Evolutionary conservation across 2,797 vertebrate genomes (phyloP).

Genomic region (Takifugu ocellatus): DNA sequence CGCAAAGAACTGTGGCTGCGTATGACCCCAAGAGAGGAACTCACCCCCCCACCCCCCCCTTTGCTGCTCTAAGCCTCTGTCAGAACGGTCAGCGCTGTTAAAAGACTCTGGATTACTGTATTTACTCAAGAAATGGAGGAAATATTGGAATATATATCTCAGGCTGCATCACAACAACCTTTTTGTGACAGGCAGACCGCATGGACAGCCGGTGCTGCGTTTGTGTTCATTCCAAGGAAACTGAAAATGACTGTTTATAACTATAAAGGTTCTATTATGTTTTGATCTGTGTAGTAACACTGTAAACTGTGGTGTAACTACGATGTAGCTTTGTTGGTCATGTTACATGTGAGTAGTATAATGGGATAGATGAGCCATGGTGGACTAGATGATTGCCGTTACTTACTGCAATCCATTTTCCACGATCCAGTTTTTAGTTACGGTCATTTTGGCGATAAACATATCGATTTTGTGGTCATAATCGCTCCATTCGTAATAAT

Average conservation of each 20-base stretch:
- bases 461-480: conserved; percentile 5
- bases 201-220: conserved; percentile 18
- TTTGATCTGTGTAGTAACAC: conserved; percentile 72
- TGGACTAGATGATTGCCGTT: conserved; percentile 41
- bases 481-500: background rate
- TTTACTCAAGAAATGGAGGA: conserved; percentile 27
- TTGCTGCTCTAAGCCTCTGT: conserved; percentile 53
- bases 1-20: conserved; percentile 89
- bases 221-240: conserved; percentile 22
- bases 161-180: conserved; percentile 26
- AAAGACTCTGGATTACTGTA: conserved; percentile 38
- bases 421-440: conserved; percentile 9
- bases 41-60: conserved; percentile 12
- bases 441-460: conserved; percentile 1
- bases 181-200: conserved; percentile 23
- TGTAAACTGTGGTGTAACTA: conserved; percentile 61
- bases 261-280: conserved; percentile 41
- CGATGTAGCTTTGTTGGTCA: conserved; percentile 49
- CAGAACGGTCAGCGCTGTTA: conserved; percentile 28
- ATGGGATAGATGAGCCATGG: conserved; percentile 25
- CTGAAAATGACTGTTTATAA: conserved; percentile 40
- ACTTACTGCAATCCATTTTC: conserved; percentile 28
- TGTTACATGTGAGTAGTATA: conserved; percentile 31
- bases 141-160: conserved; percentile 17
- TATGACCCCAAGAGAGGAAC: conserved; percentile 73